Evolutionary conservation across 2,888 invertebrate genomes (phyloP).

Genomic region (Phengaris arion): DNA sequence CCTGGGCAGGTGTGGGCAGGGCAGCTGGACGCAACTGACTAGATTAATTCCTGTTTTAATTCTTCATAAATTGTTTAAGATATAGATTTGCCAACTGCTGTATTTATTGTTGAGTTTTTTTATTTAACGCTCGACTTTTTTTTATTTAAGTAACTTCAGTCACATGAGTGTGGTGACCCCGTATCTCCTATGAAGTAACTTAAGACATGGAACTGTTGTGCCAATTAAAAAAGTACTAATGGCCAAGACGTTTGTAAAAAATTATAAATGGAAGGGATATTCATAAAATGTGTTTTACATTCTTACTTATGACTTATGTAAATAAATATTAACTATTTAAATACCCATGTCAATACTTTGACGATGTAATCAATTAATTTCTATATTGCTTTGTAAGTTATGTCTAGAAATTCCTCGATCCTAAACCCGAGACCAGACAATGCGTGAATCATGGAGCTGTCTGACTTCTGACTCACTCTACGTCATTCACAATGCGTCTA

Average conservation of each 20-base stretch:
- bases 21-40: constrained; percentile 46
- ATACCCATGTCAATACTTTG: too few species aligned
- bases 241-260: too few species aligned
- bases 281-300: too few species aligned
- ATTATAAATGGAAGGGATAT: too few species aligned
- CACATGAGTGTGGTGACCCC: neutral
- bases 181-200: neutral
- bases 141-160: neutral
- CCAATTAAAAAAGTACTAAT: too few species aligned
- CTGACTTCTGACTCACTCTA: constrained; percentile 38
- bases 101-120: constrained; percentile 9
- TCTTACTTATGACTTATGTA: too few species aligned
- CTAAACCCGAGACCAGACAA: constrained; percentile 35
- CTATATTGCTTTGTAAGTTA: neutral
- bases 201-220: neutral
- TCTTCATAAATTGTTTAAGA: constrained; percentile 20
- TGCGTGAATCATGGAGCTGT: constrained; percentile 43
- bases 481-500: constrained; percentile 33
- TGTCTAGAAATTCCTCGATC: constrained; percentile 24
- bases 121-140: neutral
- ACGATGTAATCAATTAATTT: neutral
- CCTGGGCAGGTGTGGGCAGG: constrained; percentile 54
- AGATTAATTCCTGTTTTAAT: constrained; percentile 28
- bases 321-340: too few species aligned
- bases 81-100: constrained; percentile 27